Evolutionary conservation across 2,797 vertebrate species (phyloP), one percentile per base, ranked within the genome.

Genomic region (Pangasius larnaudii): DNA sequence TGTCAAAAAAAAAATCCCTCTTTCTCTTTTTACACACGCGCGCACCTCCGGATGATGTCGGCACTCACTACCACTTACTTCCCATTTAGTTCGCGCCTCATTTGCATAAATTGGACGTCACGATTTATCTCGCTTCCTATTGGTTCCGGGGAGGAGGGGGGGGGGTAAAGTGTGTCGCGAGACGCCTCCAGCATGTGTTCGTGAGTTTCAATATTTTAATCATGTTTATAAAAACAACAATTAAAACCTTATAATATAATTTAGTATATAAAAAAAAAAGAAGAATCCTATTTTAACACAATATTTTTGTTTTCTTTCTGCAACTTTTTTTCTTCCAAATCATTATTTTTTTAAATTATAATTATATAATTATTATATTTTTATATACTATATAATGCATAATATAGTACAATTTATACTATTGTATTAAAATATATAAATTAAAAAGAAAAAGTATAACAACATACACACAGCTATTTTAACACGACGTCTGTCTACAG

Each of bases 61-160:
- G 74, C 14, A 46, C 27, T 90, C 92, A 58, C 94, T 95, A 95
- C 85, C 14, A 46, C 27, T 90, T 92, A 58, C 94, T 95, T 95
- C 85, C 51, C 87, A 86, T 53, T 79, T 53, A 67, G 39, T 18
- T 56, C n/a, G 27, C 92, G 30, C 42, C 86, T 89, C 3, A 90
- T 91, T 85, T 89, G 89, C 94, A 91, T 92, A 89, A 22, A 42
- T 7, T 65, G 1, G 49, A 92, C 94, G 93, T 96, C 94, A 94
- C 67, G 10, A 1, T 0, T 0, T 27, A 30, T 6, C 36, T 63
- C n/a, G 79, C 53, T n/a, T 67, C 58, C 78, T 92, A 95, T 95
- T 95, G 95, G 95, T 86, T 56, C 8, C 0, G 6, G 2, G 59
- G 58, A 13, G 36, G 36, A 2, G 2, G 36, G 36, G 36, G 6